Evolutionary conservation across 1,140 invertebrate species (phyloP), one percentile per base, ranked within the genome.

Genomic region (Manduca sexta): DNA sequence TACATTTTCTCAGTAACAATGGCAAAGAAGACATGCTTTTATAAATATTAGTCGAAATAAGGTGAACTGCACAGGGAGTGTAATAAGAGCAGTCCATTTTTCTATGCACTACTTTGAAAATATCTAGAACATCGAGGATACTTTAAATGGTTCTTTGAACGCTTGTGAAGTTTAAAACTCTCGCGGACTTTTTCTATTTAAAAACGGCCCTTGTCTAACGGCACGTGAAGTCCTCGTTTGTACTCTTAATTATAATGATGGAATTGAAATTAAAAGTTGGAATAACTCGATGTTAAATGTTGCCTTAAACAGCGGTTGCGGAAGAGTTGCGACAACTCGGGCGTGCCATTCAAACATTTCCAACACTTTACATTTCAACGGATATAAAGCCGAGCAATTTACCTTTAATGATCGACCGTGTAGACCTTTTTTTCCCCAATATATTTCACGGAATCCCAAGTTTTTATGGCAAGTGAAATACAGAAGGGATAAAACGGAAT

Each of bases 401-500:
- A 74, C 69, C 59, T 71, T 69, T 69, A 75, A 77, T 71, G 62
- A 72, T 74, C 53, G 56, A 59, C 52, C 64, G 58, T 64, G 59
- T 68, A 64, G 64, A 70, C 65, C 69, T 72, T 77, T 70, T 74
- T 62, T 62, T 48, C 61, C 62, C 63, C 59, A 61, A 78, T 76
- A 74, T 73, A 71, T 78, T 76, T 64, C 63, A 68, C 64, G 63
- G 63, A 68, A 69, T 67, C 64, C 74, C 61, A 75, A 74, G 58
- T 75, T 77, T 79, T 77, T 77, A 77, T 74, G 69, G 52, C 50
- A 69, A 74, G 56, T 72, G 68, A 72, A 74, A 75, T 67, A 63
- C 70, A 65, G 64, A 62, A 64, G 60, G 67, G 59, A 67, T 66
- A 45, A 55, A 70, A 68, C 47, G 60, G 62, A 69, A 67, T 70